These are phyloP conservation scores for Marmota monax DNA, from an alignment of 2,113 vertebrate species.

Conservation along the genomic window DNA sequence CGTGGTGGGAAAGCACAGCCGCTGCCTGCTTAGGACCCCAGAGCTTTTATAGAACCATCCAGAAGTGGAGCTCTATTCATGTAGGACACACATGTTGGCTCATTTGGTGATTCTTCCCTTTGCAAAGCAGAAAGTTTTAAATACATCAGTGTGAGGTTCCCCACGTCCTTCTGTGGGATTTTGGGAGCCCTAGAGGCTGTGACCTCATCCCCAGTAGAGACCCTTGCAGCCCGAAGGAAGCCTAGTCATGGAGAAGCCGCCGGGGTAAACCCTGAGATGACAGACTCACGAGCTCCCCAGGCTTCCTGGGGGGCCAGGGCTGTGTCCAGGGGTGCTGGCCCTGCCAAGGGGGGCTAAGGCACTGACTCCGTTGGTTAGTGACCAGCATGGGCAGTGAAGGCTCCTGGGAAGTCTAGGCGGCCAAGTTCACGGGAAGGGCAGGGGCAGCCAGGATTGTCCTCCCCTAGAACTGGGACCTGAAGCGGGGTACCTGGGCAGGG, in stretches of 20 bases:
- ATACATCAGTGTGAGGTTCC: not conserved
- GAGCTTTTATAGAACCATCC: not conserved
- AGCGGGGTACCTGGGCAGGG: not conserved
- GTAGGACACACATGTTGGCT: not conserved
- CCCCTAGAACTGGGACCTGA: not conserved
- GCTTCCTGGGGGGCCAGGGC: not conserved
- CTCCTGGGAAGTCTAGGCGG: not conserved
- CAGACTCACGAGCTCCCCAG: not conserved
- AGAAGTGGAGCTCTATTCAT: not conserved
- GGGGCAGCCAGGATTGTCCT: not conserved
- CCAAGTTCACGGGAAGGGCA: not conserved
- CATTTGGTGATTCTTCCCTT: not conserved
- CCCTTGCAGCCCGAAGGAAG: not conserved
- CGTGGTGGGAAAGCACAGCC: slow-evolving; percentile 47
- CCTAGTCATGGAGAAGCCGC: not conserved
- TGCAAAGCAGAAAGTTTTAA: slow-evolving; percentile 53
- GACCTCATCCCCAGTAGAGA: not conserved
- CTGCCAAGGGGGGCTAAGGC: not conserved
- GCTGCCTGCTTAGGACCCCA: not conserved
- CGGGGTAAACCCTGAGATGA: not conserved
- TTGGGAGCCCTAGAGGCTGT: not conserved
- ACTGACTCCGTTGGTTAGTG: not conserved
- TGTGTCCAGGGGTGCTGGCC: not conserved
- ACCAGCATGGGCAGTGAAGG: not conserved
- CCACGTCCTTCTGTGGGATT: not conserved